phyloP scores from a whole-genome alignment of 2,113 vertebrate species.

The Abramis brama region DNA sequence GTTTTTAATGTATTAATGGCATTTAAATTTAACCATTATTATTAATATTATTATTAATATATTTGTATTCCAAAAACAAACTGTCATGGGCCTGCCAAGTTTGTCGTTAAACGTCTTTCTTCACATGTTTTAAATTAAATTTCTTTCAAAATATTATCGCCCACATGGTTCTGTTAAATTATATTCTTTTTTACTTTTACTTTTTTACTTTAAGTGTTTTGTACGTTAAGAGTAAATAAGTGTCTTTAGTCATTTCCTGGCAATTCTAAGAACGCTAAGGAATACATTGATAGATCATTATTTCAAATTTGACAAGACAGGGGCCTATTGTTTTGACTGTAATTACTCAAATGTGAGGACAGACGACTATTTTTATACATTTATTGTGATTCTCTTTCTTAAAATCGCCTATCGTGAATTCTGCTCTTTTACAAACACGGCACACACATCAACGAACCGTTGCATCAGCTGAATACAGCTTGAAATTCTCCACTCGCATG shows the following conservation, averaged over 20 bases:
- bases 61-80: not conserved
- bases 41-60: not conserved
- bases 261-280: not conserved
- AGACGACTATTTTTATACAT: not conserved
- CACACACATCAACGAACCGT: not conserved
- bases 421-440: not conserved
- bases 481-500: constrained; percentile 38
- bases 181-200: not conserved
- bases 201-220: not conserved
- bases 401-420: not conserved
- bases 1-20: not conserved
- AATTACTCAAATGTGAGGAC: not conserved
- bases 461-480: constrained; percentile 14
- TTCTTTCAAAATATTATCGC: not conserved
- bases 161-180: not conserved
- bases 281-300: not conserved
- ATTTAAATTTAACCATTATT: not conserved
- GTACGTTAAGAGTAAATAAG: not conserved
- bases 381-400: not conserved
- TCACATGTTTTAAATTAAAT: not conserved
- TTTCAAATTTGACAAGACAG: not conserved
- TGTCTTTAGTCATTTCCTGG: not conserved
- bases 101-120: not conserved
- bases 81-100: not conserved
- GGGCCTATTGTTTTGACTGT: not conserved